Evolutionary conservation across 2,888 invertebrate genomes (phyloP).

Genomic region (Abrostola triplasia): DNA sequence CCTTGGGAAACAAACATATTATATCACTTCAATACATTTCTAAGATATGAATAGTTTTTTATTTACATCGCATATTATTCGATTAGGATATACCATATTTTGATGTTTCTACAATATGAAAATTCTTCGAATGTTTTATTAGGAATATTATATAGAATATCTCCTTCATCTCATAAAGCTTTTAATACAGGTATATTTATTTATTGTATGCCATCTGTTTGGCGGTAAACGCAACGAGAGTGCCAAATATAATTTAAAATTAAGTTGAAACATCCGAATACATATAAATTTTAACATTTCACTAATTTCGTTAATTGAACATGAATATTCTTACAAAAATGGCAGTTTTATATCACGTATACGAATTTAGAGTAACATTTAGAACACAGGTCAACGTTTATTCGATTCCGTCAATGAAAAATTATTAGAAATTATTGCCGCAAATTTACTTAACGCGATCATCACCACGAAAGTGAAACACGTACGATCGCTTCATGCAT

Average conservation of each 20-base stretch:
- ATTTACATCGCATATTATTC: conserved; percentile 74
- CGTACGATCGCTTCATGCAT: conserved; percentile 18
- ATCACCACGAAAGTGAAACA: conserved; percentile 39
- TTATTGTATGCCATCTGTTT: conserved; percentile 38
- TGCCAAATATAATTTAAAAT: conserved; percentile 39
- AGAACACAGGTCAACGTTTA: conserved; percentile 67
- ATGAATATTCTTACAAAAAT: conserved; percentile 76
- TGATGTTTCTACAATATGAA: conserved; percentile 56
- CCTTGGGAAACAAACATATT: conserved; percentile 83
- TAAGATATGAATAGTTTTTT: conserved; percentile 87
- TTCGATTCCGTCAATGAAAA: conserved; percentile 59
- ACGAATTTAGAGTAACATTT: conserved; percentile 73
- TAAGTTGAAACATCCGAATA: conserved; percentile 38
- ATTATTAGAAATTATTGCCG: conserved; percentile 77
- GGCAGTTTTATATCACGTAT: conserved; percentile 86
- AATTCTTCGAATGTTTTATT: conserved; percentile 52
- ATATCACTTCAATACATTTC: conserved; percentile 84
- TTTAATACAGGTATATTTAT: conserved; percentile 33
- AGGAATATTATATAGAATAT: conserved; percentile 54
- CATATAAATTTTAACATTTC: conserved; percentile 42
- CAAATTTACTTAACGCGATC: conserved; percentile 57
- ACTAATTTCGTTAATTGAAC: conserved; percentile 67
- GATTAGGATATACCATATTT: conserved; percentile 59
- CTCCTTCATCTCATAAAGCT: conserved; percentile 49
- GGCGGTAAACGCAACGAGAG: conserved; percentile 34